These are phyloP conservation scores for Monodelphis domestica DNA, from an alignment of 2,797 vertebrate species.

Conservation along the genomic window DNA sequence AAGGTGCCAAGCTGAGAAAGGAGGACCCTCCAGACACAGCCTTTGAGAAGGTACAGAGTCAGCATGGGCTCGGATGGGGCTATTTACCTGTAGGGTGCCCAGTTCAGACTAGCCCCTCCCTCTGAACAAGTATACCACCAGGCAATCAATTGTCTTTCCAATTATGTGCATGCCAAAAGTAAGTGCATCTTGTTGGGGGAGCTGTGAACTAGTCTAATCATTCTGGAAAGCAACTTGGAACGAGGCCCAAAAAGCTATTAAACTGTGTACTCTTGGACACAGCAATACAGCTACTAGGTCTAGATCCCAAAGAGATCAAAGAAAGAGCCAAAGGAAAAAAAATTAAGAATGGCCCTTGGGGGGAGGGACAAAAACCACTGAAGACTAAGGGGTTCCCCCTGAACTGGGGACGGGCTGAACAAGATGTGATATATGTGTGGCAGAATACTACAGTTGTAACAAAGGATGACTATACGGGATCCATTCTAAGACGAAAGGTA, in stretches of 20 bases:
- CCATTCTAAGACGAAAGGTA: background rate
- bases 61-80: background rate
- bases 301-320: background rate
- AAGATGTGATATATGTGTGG: background rate
- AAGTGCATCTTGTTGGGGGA: background rate
- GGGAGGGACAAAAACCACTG: background rate
- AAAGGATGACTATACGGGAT: background rate
- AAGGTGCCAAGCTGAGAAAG: background rate
- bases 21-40: background rate
- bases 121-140: background rate
- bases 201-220: background rate
- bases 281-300: background rate
- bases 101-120: background rate
- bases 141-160: background rate
- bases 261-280: background rate
- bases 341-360: background rate
- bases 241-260: background rate
- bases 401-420: background rate
- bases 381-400: background rate
- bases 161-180: background rate
- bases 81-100: background rate
- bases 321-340: background rate
- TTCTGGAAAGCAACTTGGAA: background rate
- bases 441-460: background rate
- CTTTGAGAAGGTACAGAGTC: background rate